Evolutionary conservation across 2,797 vertebrate genomes (phyloP).

Genomic region (Sebastes oblongus): DNA sequence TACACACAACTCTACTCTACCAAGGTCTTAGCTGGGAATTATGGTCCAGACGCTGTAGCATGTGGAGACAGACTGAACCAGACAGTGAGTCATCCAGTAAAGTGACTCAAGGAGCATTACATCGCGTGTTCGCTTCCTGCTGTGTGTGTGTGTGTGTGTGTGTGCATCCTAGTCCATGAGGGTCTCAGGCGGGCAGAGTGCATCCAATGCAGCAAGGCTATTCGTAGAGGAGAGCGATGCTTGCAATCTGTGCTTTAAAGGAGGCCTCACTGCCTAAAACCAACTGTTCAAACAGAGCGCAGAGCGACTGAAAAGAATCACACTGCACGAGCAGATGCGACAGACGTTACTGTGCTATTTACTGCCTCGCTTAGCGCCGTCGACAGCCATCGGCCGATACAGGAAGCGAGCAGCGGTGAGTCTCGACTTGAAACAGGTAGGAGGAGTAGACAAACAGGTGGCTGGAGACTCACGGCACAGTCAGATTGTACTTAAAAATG

Average conservation of each 20-base stretch:
- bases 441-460: constrained; percentile 35
- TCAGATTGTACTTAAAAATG: constrained; percentile 2
- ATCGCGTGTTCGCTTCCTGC: background rate
- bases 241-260: constrained; percentile 9
- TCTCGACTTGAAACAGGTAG: constrained; percentile 20
- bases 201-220: background rate
- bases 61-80: constrained; percentile 38
- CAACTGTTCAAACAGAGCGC: constrained; percentile 19
- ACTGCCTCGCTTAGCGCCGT: constrained; percentile 46
- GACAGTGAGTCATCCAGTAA: constrained; percentile 53
- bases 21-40: constrained; percentile 36
- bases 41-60: constrained; percentile 40
- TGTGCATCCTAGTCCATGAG: background rate
- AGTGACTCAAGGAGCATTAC: constrained; percentile 30
- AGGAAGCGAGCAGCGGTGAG: background rate
- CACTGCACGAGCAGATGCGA: constrained; percentile 13
- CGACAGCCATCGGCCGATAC: constrained; percentile 3
- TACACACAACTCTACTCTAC: background rate
- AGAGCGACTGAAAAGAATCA: constrained; percentile 18
- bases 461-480: constrained; percentile 1
- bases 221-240: background rate
- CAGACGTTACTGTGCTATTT: constrained; percentile 39
- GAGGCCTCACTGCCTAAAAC: constrained; percentile 2
- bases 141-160: background rate
- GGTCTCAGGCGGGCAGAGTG: background rate